Evolutionary conservation across 2,113 vertebrate genomes (phyloP).

Genomic region (Columba livia): DNA sequence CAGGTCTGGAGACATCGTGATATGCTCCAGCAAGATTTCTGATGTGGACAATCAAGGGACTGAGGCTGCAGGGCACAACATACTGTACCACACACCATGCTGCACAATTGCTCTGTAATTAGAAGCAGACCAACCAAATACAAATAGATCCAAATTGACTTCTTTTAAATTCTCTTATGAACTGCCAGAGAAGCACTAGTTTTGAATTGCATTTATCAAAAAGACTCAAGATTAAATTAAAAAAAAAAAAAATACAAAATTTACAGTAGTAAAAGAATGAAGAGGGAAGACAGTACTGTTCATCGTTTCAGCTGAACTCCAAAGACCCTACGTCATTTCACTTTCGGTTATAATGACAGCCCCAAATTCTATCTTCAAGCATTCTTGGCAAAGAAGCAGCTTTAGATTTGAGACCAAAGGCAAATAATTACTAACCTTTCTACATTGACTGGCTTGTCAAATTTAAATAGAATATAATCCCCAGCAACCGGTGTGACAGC

Average conservation of each 20-base stretch:
- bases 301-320: background rate
- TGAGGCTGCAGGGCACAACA: conserved; percentile 1
- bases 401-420: background rate
- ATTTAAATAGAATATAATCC: conserved; percentile 96
- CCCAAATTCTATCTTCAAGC: background rate
- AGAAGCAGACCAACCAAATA: conserved; percentile 16
- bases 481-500: conserved; percentile 90
- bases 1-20: background rate
- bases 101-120: conserved; percentile 37
- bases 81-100: background rate
- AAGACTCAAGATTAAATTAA: background rate
- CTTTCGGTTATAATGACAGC: background rate
- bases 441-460: conserved; percentile 92
- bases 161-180: background rate
- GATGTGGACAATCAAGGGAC: background rate
- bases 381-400: background rate
- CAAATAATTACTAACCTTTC: conserved; percentile 82
- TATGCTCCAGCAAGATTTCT: background rate
- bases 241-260: background rate
- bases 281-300: background rate
- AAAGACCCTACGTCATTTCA: background rate
- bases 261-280: background rate
- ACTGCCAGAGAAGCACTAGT: background rate
- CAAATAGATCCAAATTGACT: background rate
- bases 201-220: background rate